Base-by-base conservation (phyloP, 2,113 vertebrate genomes). In the Cephalopholis sonnerati region DNA sequence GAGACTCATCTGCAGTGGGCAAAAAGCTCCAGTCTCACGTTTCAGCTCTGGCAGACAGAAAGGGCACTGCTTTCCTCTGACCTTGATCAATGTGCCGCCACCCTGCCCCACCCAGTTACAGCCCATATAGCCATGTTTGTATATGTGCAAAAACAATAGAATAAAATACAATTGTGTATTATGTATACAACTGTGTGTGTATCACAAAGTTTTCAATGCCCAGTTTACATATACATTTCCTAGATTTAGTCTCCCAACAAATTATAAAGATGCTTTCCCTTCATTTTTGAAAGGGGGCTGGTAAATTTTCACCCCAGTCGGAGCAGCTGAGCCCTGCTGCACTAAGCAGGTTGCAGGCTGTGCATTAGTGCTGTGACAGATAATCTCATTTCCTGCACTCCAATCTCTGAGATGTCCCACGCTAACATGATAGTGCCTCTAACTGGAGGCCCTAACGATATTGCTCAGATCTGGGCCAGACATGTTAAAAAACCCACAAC, bases 341-440 rank as follows among this genome's bases (percentile, higher is more conserved):
- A 50, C 68, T 84, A 76, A 94, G 88, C 89, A 93, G 89, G 87
- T 82, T 89, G 83, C 74, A 81, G 86, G 83, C 85, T 72, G 84
- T 92, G 88, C 92, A 93, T 95, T 93, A 94, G 87, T 32, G 57
- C 86, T 74, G 84, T 82, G 80, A 88, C 87, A 80, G 79, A 91
- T 95, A 94, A 95, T 95, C 93, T 92, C 57, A 95, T 95, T 95
- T 94, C 86, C 92, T 92, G 92, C 87, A 75, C 90, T 91, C 81
- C 73, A 80, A 86, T 91, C 91, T 90, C 75, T 58, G 78, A 81
- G 68, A 89, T 87, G 87, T 75, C 78, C 81, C 69, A 82, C 74
- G 67, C 81, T 87, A 88, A 89, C 89, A 88, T 79, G 77, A 91
- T 84, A 74, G 70, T 24, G 79, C 22, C 41, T 86, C 77, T 61